phyloP scores from a whole-genome alignment of 2,888 invertebrate species.

The Patella depressa region DNA sequence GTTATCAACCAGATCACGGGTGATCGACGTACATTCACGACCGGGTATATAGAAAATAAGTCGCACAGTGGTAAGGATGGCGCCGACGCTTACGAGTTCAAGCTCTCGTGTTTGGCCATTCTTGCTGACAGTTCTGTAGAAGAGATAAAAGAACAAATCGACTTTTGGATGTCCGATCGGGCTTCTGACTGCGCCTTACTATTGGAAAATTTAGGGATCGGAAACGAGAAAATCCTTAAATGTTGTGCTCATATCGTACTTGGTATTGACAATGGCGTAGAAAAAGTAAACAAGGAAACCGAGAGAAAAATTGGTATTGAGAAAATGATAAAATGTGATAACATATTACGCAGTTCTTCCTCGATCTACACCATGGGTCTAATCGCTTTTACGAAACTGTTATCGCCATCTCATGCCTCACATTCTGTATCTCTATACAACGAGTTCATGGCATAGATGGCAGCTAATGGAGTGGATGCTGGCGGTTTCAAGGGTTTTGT shows the following conservation, averaged over 20 bases:
- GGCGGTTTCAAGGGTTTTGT: constrained; percentile 1
- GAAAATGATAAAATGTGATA: neutral
- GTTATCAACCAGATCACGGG: neutral
- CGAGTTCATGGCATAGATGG: neutral
- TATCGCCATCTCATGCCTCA: neutral
- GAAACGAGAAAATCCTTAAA: neutral
- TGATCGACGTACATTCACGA: neutral
- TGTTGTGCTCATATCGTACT: neutral
- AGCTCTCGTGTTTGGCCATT: neutral
- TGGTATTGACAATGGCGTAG: neutral
- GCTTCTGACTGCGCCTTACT: neutral
- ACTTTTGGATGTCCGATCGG: neutral
- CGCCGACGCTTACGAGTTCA: neutral
- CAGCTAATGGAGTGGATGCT: neutral
- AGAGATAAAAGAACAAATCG: constrained; percentile 1
- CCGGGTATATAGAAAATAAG: neutral
- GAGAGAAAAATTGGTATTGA: neutral
- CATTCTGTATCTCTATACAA: neutral
- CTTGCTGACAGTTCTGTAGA: neutral
- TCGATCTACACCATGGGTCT: neutral
- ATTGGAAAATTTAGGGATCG: neutral
- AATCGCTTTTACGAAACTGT: neutral
- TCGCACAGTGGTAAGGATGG: neutral
- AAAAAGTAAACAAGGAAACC: neutral
- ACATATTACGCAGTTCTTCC: no score